phyloP scores from a whole-genome alignment of 2,113 vertebrate genomes.

The Paedocypris sp. region DNA sequence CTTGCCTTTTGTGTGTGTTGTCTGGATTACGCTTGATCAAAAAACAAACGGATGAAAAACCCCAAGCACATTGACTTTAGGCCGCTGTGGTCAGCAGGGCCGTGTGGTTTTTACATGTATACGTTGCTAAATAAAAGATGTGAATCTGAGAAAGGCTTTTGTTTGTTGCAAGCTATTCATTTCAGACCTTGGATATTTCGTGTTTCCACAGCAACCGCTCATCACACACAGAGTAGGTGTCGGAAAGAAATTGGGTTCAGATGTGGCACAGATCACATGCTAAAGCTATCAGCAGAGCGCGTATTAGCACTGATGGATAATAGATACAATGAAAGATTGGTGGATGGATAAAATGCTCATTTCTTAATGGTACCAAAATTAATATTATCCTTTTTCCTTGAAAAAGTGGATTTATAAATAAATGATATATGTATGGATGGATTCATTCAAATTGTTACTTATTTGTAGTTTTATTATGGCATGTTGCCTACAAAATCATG shows the following conservation, averaged over 20 bases:
- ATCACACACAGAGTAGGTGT: neutral
- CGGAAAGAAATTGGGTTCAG: neutral
- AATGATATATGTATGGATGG: too few species aligned
- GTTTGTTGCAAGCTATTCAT: neutral
- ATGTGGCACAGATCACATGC: neutral
- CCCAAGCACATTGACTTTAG: constrained; percentile 32
- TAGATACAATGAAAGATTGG: too few species aligned
- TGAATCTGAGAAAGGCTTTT: constrained; percentile 27
- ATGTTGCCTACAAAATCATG: too few species aligned
- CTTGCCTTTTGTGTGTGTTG: constrained; percentile 43
- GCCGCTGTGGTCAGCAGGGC: constrained; percentile 40
- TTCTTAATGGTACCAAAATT: too few species aligned
- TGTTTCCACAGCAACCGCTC: constrained; percentile 29
- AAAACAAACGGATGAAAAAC: constrained; percentile 42
- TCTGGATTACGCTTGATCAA: constrained; percentile 44
- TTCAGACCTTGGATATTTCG: constrained; percentile 16
- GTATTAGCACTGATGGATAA: too few species aligned
- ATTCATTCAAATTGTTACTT: too few species aligned
- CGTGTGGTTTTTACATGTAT: constrained; percentile 49
- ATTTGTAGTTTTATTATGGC: too few species aligned
- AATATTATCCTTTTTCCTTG: too few species aligned
- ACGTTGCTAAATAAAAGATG: constrained; percentile 52
- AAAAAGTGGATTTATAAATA: too few species aligned
- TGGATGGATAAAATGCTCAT: too few species aligned
- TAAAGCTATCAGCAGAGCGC: neutral